phyloP scores from a whole-genome alignment of 2,888 invertebrate genomes.

The Clusia tigrina region DNA sequence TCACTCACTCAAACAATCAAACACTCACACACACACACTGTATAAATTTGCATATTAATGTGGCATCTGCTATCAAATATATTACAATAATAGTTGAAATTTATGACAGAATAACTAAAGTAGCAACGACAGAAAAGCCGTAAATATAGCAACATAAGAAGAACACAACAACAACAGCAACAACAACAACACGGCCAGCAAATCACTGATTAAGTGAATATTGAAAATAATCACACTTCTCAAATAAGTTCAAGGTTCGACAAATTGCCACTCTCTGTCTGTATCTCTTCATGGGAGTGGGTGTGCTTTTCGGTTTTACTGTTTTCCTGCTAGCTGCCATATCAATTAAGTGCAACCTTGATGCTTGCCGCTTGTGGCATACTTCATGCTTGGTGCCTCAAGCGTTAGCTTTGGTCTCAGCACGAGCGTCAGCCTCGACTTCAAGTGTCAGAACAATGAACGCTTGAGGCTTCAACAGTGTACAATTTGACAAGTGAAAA shows the following conservation, averaged over 20 bases:
- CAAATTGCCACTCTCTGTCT: background rate
- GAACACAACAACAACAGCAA: too few relatives aligned
- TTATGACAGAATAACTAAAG: too few relatives aligned
- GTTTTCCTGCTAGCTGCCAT: background rate
- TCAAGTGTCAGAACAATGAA: background rate
- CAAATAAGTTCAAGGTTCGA: constrained; percentile 7
- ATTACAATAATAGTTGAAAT: too few relatives aligned
- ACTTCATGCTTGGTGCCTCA: constrained; percentile 5
- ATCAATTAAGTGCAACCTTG: background rate
- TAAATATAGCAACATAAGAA: too few relatives aligned
- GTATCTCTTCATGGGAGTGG: background rate
- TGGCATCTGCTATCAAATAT: too few relatives aligned
- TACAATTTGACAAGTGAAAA: background rate
- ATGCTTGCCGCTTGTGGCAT: background rate
- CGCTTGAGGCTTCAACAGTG: background rate
- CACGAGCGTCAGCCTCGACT: background rate
- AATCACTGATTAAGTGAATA: background rate
- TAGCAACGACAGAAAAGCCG: too few relatives aligned
- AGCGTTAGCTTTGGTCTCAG: too few relatives aligned
- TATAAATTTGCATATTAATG: too few relatives aligned
- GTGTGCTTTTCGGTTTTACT: background rate
- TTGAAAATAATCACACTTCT: constrained; percentile 1
- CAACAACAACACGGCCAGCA: background rate
- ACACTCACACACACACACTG: too few relatives aligned
- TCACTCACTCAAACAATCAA: too few relatives aligned